phyloP scores from a whole-genome alignment of 2,113 vertebrate genomes.

The Pelecanus crispus region DNA sequence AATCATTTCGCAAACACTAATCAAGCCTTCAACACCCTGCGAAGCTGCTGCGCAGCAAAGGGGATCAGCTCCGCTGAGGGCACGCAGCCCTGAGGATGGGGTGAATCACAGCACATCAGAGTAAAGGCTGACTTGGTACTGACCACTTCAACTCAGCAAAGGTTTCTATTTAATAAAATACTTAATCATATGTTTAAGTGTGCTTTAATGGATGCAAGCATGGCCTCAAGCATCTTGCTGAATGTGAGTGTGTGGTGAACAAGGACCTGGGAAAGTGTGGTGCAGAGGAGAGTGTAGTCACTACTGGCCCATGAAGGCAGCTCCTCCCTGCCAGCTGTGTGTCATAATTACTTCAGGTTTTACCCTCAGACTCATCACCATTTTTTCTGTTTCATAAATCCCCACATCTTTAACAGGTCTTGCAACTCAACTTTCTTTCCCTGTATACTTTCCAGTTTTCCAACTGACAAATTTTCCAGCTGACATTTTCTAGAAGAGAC shows the following conservation, averaged over 20 bases:
- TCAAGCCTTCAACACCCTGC: background rate
- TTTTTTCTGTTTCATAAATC: background rate
- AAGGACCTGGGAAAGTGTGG: background rate
- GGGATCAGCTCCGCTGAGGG: background rate
- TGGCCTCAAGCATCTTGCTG: background rate
- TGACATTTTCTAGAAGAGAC: background rate
- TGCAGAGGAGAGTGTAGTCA: background rate
- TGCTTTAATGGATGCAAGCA: background rate
- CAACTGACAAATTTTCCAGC: background rate
- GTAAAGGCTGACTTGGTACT: background rate
- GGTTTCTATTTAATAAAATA: background rate
- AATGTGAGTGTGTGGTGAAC: background rate
- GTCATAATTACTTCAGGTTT: background rate
- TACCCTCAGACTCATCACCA: background rate
- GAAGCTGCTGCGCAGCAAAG: background rate
- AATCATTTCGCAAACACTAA: background rate
- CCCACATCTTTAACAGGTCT: background rate
- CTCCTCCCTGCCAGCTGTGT: background rate
- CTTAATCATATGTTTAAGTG: background rate
- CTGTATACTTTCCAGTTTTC: background rate
- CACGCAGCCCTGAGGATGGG: background rate
- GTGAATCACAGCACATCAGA: background rate
- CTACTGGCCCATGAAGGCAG: background rate
- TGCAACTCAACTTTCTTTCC: background rate
- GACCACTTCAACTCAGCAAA: background rate